These are phyloP conservation scores for Betta splendens DNA, from an alignment of 2,797 vertebrate species.

Conservation along the genomic window DNA sequence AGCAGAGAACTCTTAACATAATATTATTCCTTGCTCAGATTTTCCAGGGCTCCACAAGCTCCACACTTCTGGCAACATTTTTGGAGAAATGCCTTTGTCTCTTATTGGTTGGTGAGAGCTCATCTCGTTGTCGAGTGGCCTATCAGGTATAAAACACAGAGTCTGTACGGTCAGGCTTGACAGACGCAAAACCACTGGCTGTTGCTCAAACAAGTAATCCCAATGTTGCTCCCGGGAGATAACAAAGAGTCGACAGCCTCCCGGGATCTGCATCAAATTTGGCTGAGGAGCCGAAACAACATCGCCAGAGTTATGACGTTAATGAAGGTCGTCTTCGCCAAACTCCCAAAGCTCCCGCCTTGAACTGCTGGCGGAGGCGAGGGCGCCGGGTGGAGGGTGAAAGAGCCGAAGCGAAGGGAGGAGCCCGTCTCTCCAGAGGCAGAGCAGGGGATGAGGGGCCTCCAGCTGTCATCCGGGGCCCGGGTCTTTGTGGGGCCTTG, in stretches of 20 bases:
- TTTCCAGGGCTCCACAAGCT: slow-evolving; percentile 9
- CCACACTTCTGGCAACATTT: background rate
- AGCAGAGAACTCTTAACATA: background rate
- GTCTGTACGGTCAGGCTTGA: slow-evolving; percentile 20
- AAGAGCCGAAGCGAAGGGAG: slow-evolving; percentile 25
- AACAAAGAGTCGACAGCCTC: slow-evolving; percentile 35
- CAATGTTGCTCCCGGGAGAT: slow-evolving; percentile 16
- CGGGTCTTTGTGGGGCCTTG: slow-evolving; percentile 42
- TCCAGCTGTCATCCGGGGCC: slow-evolving; percentile 58
- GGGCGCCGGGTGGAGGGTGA: slow-evolving; percentile 33
- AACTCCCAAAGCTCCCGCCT: slow-evolving; percentile 53
- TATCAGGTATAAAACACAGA: slow-evolving; percentile 23
- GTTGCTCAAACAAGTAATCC: slow-evolving; percentile 45
- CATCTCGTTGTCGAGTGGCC: slow-evolving; percentile 10
- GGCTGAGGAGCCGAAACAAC: slow-evolving; percentile 38
- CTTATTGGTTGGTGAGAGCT: slow-evolving; percentile 5
- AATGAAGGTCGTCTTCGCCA: slow-evolving; percentile 57
- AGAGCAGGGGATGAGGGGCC: slow-evolving; percentile 4
- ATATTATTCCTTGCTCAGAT: background rate
- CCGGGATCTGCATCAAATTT: slow-evolving; percentile 52
- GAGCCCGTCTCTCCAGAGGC: slow-evolving; percentile 37
- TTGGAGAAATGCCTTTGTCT: slow-evolving; percentile 20
- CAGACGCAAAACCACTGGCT: slow-evolving; percentile 21
- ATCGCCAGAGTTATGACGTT: slow-evolving; percentile 47
- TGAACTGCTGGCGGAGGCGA: slow-evolving; percentile 39